These are phyloP conservation scores for Gyps fulvus DNA, from an alignment of 2,113 vertebrate genomes.

Conservation along the genomic window DNA sequence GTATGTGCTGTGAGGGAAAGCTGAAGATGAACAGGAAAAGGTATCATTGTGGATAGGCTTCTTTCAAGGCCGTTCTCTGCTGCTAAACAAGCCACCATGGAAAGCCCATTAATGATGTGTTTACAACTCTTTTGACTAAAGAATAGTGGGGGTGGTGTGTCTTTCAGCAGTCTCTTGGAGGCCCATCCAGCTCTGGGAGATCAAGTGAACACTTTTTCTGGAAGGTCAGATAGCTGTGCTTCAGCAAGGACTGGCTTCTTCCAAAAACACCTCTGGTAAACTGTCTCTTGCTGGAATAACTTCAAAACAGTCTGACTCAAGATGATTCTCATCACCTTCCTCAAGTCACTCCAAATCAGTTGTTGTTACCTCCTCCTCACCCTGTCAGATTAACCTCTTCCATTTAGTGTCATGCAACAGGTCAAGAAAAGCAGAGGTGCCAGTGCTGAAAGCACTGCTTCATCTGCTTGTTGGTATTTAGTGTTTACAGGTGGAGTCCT, in stretches of 20 bases:
- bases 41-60: neutral
- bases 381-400: neutral
- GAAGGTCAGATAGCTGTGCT: neutral
- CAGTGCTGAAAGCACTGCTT: neutral
- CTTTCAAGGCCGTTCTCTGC: neutral
- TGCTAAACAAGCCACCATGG: neutral
- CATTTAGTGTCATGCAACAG: accelerated
- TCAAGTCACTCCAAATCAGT: neutral
- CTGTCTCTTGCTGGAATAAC: neutral
- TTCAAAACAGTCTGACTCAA: neutral
- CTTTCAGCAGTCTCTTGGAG: neutral
- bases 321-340: neutral
- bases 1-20: accelerated
- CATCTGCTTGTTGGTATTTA: neutral
- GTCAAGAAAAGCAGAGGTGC: neutral
- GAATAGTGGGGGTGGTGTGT: neutral
- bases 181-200: neutral
- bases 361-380: neutral
- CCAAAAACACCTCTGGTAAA: neutral
- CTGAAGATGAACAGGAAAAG: neutral
- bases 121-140: neutral
- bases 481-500: neutral
- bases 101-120: neutral
- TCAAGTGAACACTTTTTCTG: neutral
- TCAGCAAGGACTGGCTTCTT: neutral